Percentiles rank a stretch among this genome's conserved stretches.
phyloP scores from a whole-genome alignment of 2,113 vertebrate genomes.

The Fukomys damarensis region DNA sequence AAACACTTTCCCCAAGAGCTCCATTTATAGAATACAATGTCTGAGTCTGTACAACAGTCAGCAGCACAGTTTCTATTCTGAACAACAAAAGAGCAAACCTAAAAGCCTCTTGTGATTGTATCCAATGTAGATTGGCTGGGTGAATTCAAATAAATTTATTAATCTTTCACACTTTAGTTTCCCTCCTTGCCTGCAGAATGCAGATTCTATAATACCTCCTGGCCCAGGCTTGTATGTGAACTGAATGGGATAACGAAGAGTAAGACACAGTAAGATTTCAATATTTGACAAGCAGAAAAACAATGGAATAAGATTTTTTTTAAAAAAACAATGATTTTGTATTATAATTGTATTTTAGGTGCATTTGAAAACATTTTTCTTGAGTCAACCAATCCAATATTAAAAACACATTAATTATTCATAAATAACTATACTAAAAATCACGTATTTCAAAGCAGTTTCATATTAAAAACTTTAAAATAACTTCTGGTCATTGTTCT shows the following conservation, averaged over 20 bases:
- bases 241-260: not conserved
- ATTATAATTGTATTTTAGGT: not conserved
- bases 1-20: not conserved
- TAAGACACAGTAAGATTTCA: not conserved
- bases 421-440: constrained; percentile 15
- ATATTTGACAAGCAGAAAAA: constrained; percentile 6
- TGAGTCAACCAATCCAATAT: constrained; percentile 19
- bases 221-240: not conserved
- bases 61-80: not conserved
- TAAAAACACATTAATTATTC: not conserved
- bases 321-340: constrained; percentile 7
- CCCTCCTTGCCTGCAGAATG: constrained; percentile 15
- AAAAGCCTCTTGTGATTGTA: not conserved
- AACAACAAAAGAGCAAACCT: not conserved
- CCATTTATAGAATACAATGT: not conserved
- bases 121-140: not conserved
- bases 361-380: not conserved
- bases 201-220: not conserved
- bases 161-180: constrained; percentile 6
- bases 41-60: not conserved
- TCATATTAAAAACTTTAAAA: not conserved
- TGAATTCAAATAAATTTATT: not conserved
- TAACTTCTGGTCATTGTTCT: not conserved
- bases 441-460: constrained; percentile 26
- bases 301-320: not conserved